These are phyloP conservation scores for Alectoris magna DNA, from an alignment of 2,797 vertebrate genomes.

Conservation along the genomic window DNA sequence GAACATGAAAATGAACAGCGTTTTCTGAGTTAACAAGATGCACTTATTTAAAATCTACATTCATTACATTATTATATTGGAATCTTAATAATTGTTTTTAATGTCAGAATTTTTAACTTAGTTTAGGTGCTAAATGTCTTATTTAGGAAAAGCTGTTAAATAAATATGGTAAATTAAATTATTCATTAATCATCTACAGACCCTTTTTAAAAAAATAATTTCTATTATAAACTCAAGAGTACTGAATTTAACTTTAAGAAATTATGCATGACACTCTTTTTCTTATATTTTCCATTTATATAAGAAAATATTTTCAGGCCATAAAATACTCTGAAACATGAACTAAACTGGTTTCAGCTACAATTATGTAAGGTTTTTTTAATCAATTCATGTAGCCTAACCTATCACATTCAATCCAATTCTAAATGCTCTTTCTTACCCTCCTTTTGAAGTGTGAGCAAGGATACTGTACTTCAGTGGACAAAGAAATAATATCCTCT, in stretches of 20 bases:
- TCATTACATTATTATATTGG: not conserved
- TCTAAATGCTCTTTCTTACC: not conserved
- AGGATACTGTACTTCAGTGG: not conserved
- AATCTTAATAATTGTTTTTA: not conserved
- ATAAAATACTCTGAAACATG: not conserved
- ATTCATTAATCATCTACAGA: not conserved
- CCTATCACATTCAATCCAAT: not conserved
- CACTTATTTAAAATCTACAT: not conserved
- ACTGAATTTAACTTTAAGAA: not conserved
- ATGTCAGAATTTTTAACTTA: not conserved
- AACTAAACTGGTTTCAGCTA: not conserved
- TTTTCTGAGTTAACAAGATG: not conserved
- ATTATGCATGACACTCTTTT: not conserved
- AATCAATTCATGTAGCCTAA: not conserved
- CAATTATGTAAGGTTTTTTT: not conserved
- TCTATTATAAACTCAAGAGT: not conserved
- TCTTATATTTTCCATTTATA: not conserved
- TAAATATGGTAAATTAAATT: not conserved
- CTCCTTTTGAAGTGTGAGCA: not conserved
- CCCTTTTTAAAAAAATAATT: not conserved
- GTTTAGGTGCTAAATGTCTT: not conserved
- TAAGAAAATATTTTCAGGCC: not conserved
- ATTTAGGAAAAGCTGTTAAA: not conserved
- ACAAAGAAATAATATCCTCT: not conserved
- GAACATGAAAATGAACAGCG: not conserved